Base-by-base conservation (phyloP, 92 coral and sea anemone species). In the Bergia sp. region DNA sequence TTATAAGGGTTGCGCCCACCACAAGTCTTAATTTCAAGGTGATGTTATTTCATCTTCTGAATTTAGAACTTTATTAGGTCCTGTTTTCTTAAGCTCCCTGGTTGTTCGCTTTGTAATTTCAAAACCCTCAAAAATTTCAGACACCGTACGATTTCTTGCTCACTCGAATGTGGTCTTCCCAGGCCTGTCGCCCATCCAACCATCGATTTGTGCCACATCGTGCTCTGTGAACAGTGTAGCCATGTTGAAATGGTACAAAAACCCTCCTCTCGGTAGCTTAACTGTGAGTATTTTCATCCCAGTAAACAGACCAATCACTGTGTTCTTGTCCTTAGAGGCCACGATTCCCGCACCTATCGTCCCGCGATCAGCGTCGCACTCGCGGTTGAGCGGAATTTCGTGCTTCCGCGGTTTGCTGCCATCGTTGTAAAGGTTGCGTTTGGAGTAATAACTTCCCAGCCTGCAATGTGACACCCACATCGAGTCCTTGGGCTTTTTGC, bases 321-420 rank as follows among this genome's bases (percentile, higher is more conserved):
- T 41, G 23, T 76, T 41, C 11, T 16, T 76, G 47, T 76, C 80
- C 43, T 42, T 41, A 39, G 80, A 76, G 12, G 50, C 3, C 9
- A 76, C n/a, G 37, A 76, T 41, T 18, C 80, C 80, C 50, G 80
- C 80, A 40, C 80, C 80, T 3, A 76, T 50, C 13, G 45, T 76
- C 50, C 50, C 50, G 37, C 80, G 80, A 41, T 42, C 21, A 23
- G 80, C 37, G 45, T 76, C 80, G 2, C 80, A 76, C 49, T 76
- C 53, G 37, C 80, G 80, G 23, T 41, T 76, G 29, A 76, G 80
- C 80, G 80, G 80, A 11, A 76, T 76, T 41, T 76, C 80, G 50
- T 76, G 80, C 37, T 76, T 76, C 53, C 80, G 80, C 36, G 80
- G 80, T 21, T 76, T 20, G 3, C 53, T 76, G 47, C 80, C 80